Evolutionary conservation across 2,797 vertebrate genomes (phyloP).

Genomic region (Paratrypauchen microcephalus): DNA sequence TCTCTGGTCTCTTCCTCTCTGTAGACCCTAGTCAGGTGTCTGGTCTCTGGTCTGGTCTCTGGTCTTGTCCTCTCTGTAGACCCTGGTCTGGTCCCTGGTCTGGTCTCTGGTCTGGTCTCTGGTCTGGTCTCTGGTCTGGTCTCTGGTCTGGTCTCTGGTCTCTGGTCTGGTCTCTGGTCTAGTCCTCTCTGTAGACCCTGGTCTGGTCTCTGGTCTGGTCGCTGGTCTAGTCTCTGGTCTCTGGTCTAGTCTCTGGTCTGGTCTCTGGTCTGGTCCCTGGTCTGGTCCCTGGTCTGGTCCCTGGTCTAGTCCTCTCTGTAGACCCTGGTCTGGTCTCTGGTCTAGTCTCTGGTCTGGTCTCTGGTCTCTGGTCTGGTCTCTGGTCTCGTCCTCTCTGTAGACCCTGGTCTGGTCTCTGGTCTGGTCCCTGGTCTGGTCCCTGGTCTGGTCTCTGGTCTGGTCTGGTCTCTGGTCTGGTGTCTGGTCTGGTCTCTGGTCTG

Average conservation of each 20-base stretch:
- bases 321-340: constrained; percentile 36
- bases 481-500: background rate
- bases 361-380: background rate
- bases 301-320: background rate
- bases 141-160: background rate
- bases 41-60: constrained; percentile 12
- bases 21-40: constrained; percentile 39
- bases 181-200: background rate
- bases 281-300: too few species aligned
- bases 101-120: constrained; percentile 44
- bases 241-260: background rate
- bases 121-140: background rate
- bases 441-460: background rate
- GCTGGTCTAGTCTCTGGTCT: background rate
- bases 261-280: background rate
- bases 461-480: constrained; percentile 40
- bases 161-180: constrained; percentile 11
- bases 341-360: background rate
- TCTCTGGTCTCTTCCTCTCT: background rate
- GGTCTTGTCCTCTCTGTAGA: too few species aligned
- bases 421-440: background rate
- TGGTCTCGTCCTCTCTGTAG: constrained; percentile 34
- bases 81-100: background rate
- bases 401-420: constrained; percentile 7
- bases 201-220: background rate